Conservation (phyloP, 2,888 invertebrate genomes). For the Dinocampus coccinellae region DNA sequence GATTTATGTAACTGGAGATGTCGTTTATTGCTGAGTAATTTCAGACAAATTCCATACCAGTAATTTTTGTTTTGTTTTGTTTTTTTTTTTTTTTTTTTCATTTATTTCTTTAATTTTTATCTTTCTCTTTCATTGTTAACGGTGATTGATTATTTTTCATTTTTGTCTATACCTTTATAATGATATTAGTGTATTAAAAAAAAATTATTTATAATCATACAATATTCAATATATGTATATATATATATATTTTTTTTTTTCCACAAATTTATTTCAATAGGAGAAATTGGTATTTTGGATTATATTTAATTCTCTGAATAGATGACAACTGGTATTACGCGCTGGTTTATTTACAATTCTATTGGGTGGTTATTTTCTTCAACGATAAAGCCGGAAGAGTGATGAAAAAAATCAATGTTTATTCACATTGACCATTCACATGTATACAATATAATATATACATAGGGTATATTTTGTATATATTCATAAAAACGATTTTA, state of each 20-base stretch:
- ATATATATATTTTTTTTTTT: no score
- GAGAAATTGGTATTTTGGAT: constrained; percentile 4
- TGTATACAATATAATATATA: not conserved
- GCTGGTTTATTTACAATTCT: constrained; percentile 16
- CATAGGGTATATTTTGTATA: not conserved
- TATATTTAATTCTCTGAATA: not conserved
- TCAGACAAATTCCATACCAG: constrained; percentile 21
- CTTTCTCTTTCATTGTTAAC: not conserved
- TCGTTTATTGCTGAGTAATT: constrained; percentile 38
- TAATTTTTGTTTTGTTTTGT: not conserved
- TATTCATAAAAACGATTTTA: constrained; percentile 8
- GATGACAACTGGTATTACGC: not conserved
- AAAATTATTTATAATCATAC: not conserved
- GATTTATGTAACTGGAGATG: constrained; percentile 29
- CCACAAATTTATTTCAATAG: not conserved
- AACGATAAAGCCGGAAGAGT: constrained; percentile 22
- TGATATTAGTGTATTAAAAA: not conserved
- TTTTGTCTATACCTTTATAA: not conserved
- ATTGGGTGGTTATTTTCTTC: constrained; percentile 13
- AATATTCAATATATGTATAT: no score
- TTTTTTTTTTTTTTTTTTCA: not conserved
- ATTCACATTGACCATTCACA: constrained; percentile 19
- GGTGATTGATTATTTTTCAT: constrained; percentile 8
- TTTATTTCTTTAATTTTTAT: not conserved
- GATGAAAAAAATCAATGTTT: constrained; percentile 27